phyloP scores from a whole-genome alignment of 2,888 invertebrate genomes.

The Eupeodes luniger region DNA sequence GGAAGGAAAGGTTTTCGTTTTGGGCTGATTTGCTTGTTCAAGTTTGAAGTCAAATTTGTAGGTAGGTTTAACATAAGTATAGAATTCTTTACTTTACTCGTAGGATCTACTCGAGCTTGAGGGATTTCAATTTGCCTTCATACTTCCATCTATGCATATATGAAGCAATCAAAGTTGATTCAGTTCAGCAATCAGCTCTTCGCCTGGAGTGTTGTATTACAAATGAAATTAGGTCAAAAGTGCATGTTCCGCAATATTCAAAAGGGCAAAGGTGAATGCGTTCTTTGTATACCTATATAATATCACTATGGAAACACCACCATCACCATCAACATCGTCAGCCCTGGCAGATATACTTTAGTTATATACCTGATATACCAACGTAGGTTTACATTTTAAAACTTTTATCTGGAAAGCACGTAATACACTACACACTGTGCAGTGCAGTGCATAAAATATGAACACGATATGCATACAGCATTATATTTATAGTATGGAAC shows the following conservation, averaged over 20 bases:
- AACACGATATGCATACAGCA: constrained; percentile 18
- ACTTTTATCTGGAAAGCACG: constrained; percentile 35
- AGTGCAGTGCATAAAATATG: constrained; percentile 33
- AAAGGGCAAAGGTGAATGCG: constrained; percentile 55
- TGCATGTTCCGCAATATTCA: constrained; percentile 42
- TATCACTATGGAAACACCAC: constrained; percentile 7
- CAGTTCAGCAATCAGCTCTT: constrained; percentile 32
- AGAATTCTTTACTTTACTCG: background rate
- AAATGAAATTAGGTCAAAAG: constrained; percentile 58
- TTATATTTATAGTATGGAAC: background rate
- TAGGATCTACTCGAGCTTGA: background rate
- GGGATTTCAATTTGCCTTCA: constrained; percentile 11
- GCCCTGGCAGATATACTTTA: background rate
- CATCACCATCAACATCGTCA: background rate
- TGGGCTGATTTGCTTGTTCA: constrained; percentile 1
- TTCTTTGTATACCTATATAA: constrained; percentile 7
- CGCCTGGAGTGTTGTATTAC: constrained; percentile 26
- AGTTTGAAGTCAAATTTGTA: background rate
- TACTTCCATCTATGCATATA: constrained; percentile 10
- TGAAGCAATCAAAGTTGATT: constrained; percentile 43
- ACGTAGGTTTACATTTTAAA: background rate
- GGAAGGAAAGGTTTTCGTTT: constrained; percentile 4
- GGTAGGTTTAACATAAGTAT: background rate
- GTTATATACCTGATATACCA: no score
- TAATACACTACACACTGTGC: background rate